These are phyloP conservation scores for Alloscopus bannaensis DNA, from an alignment of 2,888 invertebrate species.

Conservation along the genomic window DNA sequence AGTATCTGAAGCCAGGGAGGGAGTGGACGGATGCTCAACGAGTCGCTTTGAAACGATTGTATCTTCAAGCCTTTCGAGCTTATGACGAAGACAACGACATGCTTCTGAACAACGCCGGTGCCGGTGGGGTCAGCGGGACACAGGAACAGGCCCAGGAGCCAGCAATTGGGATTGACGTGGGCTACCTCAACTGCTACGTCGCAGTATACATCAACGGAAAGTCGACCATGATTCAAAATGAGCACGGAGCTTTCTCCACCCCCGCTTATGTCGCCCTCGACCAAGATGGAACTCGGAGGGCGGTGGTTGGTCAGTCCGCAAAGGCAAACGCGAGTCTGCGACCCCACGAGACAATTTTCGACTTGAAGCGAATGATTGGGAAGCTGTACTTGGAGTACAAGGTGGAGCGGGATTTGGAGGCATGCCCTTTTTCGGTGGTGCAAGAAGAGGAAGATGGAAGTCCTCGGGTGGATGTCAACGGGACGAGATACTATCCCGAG, in stretches of 20 bases:
- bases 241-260: constrained; percentile 84
- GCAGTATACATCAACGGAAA: constrained; percentile 80
- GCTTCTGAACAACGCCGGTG: constrained; percentile 4
- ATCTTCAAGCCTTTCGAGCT: constrained; percentile 9
- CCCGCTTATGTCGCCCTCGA: constrained; percentile 83
- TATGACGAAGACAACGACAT: constrained; percentile 14
- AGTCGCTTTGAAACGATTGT: background rate
- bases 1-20: background rate
- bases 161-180: constrained; percentile 90
- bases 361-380: constrained; percentile 32
- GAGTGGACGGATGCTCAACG: background rate
- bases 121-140: no score
- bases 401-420: background rate
- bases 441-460: constrained; percentile 38
- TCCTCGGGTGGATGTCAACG: constrained; percentile 79
- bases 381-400: background rate
- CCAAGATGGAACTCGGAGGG: constrained; percentile 75
- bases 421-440: constrained; percentile 21
- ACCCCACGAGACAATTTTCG: constrained; percentile 31
- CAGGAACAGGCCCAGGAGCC: background rate
- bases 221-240: constrained; percentile 8
- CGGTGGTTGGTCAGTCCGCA: background rate
- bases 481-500: constrained; percentile 41
- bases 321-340: background rate
- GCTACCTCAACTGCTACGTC: constrained; percentile 90